Conservation (phyloP, 2,797 vertebrate genomes). For the Eulemur rubriventer region DNA sequence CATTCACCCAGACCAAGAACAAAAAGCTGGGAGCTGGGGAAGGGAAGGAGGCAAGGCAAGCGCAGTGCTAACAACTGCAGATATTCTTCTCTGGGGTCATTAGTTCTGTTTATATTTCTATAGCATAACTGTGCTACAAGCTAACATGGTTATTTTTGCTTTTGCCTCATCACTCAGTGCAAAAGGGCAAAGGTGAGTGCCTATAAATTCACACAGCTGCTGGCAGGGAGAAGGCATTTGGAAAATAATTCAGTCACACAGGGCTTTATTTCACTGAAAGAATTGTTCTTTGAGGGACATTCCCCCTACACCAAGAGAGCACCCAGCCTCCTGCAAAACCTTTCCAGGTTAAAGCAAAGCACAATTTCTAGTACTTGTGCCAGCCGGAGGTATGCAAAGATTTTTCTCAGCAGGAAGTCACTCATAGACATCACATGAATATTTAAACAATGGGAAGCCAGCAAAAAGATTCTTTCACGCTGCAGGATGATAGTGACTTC, state of each 20-base stretch:
- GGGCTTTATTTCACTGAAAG: constrained; percentile 61
- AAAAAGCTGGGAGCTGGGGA: not conserved
- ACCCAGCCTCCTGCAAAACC: constrained; percentile 52
- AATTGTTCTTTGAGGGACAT: constrained; percentile 48
- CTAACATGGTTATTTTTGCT: constrained; percentile 61
- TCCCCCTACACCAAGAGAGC: constrained; percentile 9
- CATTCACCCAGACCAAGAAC: constrained; percentile 24
- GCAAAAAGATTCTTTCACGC: constrained; percentile 82
- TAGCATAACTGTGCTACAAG: constrained; percentile 68
- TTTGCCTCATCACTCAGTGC: constrained; percentile 62
- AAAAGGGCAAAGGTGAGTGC: constrained; percentile 63
- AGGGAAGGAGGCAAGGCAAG: not conserved
- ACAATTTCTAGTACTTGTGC: constrained; percentile 71
- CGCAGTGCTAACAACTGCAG: constrained; percentile 62
- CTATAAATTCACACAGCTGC: constrained; percentile 75
- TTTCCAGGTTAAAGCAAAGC: constrained; percentile 70
- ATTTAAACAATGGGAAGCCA: constrained; percentile 83
- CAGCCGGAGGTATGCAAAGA: constrained; percentile 76
- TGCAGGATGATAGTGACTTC: constrained; percentile 80
- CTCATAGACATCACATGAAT: constrained; percentile 80
- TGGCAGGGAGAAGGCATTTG: constrained; percentile 62
- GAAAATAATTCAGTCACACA: constrained; percentile 57
- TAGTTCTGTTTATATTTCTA: constrained; percentile 60
- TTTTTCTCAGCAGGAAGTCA: constrained; percentile 82
- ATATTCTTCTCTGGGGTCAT: constrained; percentile 74